These are phyloP conservation scores for Netelia virgata DNA, from an alignment of 2,888 invertebrate species.

Conservation along the genomic window DNA sequence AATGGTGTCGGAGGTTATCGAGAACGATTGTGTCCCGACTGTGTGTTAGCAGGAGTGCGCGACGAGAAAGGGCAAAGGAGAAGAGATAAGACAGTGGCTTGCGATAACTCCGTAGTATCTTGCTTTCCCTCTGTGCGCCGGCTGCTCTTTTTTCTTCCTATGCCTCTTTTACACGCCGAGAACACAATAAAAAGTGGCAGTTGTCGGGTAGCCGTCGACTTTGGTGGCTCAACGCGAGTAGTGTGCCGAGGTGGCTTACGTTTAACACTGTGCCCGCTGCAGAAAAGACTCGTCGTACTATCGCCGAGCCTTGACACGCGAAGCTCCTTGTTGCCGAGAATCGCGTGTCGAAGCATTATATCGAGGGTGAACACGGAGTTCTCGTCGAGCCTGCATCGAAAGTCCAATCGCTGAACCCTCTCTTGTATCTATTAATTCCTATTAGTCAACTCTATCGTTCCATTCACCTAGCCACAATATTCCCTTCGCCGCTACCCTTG, in stretches of 20 bases:
- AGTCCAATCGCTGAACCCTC: conserved; percentile 24
- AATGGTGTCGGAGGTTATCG: conserved; percentile 65
- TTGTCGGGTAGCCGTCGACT: conserved; percentile 73
- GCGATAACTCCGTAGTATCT: conserved; percentile 54
- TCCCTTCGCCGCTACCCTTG: conserved; percentile 26
- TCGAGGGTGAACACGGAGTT: conserved; percentile 73
- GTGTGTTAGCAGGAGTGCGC: background rate
- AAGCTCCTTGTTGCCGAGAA: conserved; percentile 67
- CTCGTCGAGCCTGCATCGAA: conserved; percentile 30
- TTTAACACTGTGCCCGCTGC: conserved; percentile 62
- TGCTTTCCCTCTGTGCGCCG: conserved; percentile 55
- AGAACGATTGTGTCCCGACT: conserved; percentile 36
- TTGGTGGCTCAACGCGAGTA: conserved; percentile 25
- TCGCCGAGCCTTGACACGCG: conserved; percentile 64
- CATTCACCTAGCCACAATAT: conserved; percentile 45
- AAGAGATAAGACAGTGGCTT: conserved; percentile 16
- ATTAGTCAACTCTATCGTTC: conserved; percentile 61
- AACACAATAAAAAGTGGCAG: conserved; percentile 74
- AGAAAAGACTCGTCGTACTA: conserved; percentile 50
- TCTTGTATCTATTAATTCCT: conserved; percentile 54
- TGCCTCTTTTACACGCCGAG: conserved; percentile 61
- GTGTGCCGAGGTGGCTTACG: conserved; percentile 66
- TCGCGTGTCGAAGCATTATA: conserved; percentile 83
- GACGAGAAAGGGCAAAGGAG: conserved; percentile 28
- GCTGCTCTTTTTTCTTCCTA: conserved; percentile 15